Base-by-base conservation (phyloP, 2,888 invertebrate genomes). In the Hydropsyche betteni region DNA sequence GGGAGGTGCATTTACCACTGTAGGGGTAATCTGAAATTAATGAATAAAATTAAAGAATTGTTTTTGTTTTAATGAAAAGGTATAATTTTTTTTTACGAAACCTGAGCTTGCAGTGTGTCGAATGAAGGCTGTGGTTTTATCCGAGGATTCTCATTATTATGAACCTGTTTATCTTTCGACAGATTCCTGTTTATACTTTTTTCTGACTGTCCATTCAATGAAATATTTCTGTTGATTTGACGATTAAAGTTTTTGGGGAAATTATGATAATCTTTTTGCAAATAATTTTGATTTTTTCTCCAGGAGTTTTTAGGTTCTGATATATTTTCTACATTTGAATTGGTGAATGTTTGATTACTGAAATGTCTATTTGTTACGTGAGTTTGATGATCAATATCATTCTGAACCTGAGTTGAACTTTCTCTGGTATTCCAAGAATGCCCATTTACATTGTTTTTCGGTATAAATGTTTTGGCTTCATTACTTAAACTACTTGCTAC, bases 391-490 rank as follows among this genome's bases (percentile, higher is more conserved):
- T 61, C 33, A 24, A 58, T 44, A 8, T 44, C 44, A 36, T 33
- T 61, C n/a, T 36, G 33, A n/a, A 6, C 6, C 10, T 64, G 64
- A 8, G 34, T 10, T 2, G 12, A 8, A 12, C 2, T 64, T 36
- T 64, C 64, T 64, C 34, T 64, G 0, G 64, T n/a, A 10, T 33
- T 64, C 64, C 64, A 64, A 10, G 10, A 6, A 12, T n/a, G 16
- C 55, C 6, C 6, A 2, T 7, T 55, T 12, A 55, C 16, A 16
- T 8, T 55, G 14, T 53, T 53, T 33, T 77, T 77, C 3, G 77
- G 78, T 52, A 76, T 24, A 14, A 76, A 76, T 1, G 76, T 74
- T 50, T 76, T 76, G 10, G 76, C 75, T 7, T 78, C 78, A 36
- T 78, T 78, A 61, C 74, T 76, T 5, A 77, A 44, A 52, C 71